Base-by-base conservation (phyloP, 2,888 invertebrate genomes). In the Drosophila affinis region DNA sequence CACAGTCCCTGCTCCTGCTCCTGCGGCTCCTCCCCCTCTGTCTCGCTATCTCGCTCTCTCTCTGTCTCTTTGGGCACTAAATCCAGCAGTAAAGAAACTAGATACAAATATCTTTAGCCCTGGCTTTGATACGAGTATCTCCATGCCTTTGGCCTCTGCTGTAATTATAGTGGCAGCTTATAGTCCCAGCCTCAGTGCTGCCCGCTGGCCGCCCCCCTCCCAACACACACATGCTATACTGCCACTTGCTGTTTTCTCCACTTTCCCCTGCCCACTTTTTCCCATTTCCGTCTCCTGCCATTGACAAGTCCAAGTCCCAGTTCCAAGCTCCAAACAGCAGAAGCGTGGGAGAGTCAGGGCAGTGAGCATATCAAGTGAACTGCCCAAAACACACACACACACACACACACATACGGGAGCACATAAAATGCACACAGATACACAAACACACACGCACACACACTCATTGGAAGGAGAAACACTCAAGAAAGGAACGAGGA, bases 271-370 rank as follows among this genome's bases (percentile, higher is more conserved):
- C 52, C 54, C 48, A 14, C 27, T 12, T 45, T 18, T n/a, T n/a
- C 39, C 63, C 46, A 49, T 34, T 34, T 54, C 53, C 52, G 52
- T 45, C 46, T 48, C 44, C 72, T 83, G 83, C 72, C 88, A 83
- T 80, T 83, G 83, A 86, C 83, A 83, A 86, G 88, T 76, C 76
- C 76, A 82, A 88, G 87, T 76, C 76, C 76, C 79, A 88, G 87
- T 85, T 81, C 9, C 29, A 29, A 9, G 76, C 73, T 32, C 64
- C 45, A 56, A 67, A 67, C 69, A 76, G 14, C 39, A 7, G 34
- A 39, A 24, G 4, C 5, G 24, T 24, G 24, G 29, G 6, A 14
- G 39, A 12, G 39, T 4, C 21, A 10, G 29, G 29, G 51, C n/a
- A 45, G 53, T 44, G 61, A 73, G 54, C 84, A 81, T 75, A 72